A percentile compares a stretch with the other conserved stretches of the same genome.
These are phyloP conservation scores for Pogona vitticeps DNA, from an alignment of 2,113 vertebrate genomes.

Conservation along the genomic window DNA sequence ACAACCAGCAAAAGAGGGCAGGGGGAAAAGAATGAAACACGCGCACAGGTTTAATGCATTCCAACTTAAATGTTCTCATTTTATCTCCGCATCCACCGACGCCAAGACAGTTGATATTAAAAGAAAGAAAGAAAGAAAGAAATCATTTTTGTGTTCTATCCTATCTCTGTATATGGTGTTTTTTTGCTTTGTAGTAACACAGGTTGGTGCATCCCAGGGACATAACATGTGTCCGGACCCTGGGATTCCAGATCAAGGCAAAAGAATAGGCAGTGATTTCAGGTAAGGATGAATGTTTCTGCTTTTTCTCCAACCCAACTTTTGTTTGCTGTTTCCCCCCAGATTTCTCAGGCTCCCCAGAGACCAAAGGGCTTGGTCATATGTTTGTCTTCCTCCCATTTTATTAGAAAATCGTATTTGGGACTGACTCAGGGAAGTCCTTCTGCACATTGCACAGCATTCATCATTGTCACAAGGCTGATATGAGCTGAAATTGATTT, in stretches of 20 bases:
- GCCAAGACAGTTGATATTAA: slow-evolving; percentile 43
- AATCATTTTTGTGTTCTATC: slow-evolving; percentile 59
- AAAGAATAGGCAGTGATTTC: slow-evolving; percentile 98
- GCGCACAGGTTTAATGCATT: background rate
- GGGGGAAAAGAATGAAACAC: background rate
- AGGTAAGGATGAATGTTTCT: slow-evolving; percentile 79
- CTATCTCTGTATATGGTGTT: slow-evolving; percentile 82
- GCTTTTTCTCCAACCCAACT: background rate
- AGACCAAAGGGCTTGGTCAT: background rate
- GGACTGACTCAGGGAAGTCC: too few species aligned
- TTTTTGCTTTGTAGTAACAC: slow-evolving; percentile 91
- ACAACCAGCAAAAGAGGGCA: slow-evolving; percentile 13
- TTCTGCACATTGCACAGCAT: background rate
- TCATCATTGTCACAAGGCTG: background rate
- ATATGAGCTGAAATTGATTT: background rate
- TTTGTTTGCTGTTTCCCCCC: background rate
- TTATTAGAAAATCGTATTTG: background rate
- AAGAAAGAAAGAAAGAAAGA: too few species aligned
- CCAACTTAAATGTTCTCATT: slow-evolving; percentile 52
- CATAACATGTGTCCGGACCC: slow-evolving; percentile 99
- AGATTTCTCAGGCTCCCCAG: background rate
- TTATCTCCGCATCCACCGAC: slow-evolving; percentile 65
- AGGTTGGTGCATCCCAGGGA: slow-evolving; percentile 98
- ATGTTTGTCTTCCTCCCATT: background rate
- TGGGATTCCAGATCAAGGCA: slow-evolving; percentile 95